Evolutionary conservation across 2,888 invertebrate species (phyloP), one percentile per base, ranked within the genome.

Genomic region (Liodrosophila aerea): DNA sequence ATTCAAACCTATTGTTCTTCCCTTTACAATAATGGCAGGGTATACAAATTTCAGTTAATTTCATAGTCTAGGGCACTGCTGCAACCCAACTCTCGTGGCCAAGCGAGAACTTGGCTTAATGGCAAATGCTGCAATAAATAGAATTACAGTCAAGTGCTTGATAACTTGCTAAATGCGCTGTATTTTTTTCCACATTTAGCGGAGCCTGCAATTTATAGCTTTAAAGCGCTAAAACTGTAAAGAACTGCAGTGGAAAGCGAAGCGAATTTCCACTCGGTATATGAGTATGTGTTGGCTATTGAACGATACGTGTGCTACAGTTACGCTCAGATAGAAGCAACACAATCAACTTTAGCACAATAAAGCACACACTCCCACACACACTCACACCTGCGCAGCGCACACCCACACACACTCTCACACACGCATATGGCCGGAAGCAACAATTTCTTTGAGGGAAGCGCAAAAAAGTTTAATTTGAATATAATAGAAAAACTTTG

Each of bases 401-500:
- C 1, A n/a, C 15, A 31, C 3, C 11, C n/a, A 18, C 33, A 43
- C 29, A 16, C 15, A 44, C 7, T 31, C 11, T 44, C 34, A 30
- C 16, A 18, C 12, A 9, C 41, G 49, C 37, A 53, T 53, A 41
- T 52, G 33, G 43, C 56, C 61, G 15, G 68, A 47, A 75, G 75
- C 74, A 82, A 66, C 72, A 75, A 62, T 62, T 70, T 78, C 70
- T 56, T 72, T 27, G 41, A 45, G 30, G 40, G 37, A 31, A 5
- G 33, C 22, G 1, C 39, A 29, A 50, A 64, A 86, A 78, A 78
- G 78, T 78, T 78, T 86, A 81, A 81, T 81, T 81, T 86, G 81
- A 85, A 81, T 81, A 86, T 81, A 85, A 81, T 86, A 81, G 87
- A 86, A 86, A 81, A 81, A 81, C 83, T 81, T 65, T 72, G 52